Conservation (phyloP, 1,140 invertebrate genomes). For the Anthonomus grandis region DNA sequence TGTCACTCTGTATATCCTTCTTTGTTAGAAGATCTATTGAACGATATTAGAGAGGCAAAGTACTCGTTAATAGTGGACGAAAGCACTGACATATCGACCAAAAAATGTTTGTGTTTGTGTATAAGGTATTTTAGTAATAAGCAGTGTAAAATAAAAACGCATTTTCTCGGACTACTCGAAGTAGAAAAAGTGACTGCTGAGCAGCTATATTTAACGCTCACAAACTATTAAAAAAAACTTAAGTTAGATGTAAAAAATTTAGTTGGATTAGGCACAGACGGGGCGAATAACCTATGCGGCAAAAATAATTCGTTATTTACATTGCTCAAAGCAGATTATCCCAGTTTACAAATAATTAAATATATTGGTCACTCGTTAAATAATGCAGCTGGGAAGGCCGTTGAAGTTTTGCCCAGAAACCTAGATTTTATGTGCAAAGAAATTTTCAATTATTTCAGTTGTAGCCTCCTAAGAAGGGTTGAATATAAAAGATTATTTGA, state of each 20-base stretch:
- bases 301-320: conserved; percentile 9
- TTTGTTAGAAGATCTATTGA: conserved; percentile 4
- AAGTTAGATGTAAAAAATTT: no score
- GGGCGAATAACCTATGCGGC: conserved; percentile 1
- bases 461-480: no score
- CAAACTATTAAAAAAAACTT: background rate
- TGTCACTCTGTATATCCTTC: no score
- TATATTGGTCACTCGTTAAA: conserved; percentile 3
- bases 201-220: background rate
- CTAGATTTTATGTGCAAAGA: conserved; percentile 1
- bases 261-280: conserved; percentile 4
- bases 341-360: conserved; percentile 5
- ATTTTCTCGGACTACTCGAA: background rate
- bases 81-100: background rate
- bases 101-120: background rate
- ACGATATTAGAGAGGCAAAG: background rate
- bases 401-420: background rate
- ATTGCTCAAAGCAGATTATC: conserved; percentile 6
- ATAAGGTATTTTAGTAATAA: background rate
- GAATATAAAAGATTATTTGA: conserved; percentile 4
- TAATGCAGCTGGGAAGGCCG: background rate
- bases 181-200: background rate
- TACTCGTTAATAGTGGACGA: conserved; percentile 3
- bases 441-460: conserved; percentile 12
- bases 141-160: background rate